These are phyloP conservation scores for Eremobia ochroleuca DNA, from an alignment of 2,888 invertebrate species.

Conservation along the genomic window DNA sequence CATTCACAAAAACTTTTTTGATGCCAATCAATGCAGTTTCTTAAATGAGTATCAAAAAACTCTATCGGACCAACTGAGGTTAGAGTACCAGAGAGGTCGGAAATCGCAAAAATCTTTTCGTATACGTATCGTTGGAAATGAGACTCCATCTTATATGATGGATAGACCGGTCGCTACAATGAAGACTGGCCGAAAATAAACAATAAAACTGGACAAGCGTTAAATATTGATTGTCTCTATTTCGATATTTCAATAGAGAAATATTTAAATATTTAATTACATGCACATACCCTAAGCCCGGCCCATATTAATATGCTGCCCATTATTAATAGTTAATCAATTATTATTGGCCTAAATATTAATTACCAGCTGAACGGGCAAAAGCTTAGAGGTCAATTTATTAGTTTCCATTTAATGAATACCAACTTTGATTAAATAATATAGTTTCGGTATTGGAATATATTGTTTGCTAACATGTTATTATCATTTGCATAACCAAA, in stretches of 20 bases:
- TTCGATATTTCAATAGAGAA: background rate
- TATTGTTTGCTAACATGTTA: conserved; percentile 6
- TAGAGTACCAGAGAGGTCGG: background rate
- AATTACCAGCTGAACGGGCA: background rate
- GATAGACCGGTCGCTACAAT: background rate
- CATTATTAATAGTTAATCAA: conserved; percentile 14
- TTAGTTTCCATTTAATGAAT: conserved; percentile 11
- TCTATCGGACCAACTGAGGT: background rate
- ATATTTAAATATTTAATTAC: background rate
- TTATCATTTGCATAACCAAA: conserved; percentile 27
- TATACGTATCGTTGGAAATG: background rate
- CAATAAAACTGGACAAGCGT: background rate
- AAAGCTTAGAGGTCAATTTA: background rate
- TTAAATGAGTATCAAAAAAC: background rate
- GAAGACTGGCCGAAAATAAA: background rate
- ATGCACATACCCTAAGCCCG: no score
- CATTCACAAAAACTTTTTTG: background rate
- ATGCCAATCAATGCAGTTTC: background rate
- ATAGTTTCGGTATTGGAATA: conserved; percentile 9
- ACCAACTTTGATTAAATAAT: background rate
- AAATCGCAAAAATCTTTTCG: background rate
- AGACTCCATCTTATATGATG: background rate
- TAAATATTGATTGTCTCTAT: conserved; percentile 4
- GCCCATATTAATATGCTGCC: no score
- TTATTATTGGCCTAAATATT: background rate